phyloP scores from a whole-genome alignment of 2,113 vertebrate genomes.

The Seriola aureovittata region DNA sequence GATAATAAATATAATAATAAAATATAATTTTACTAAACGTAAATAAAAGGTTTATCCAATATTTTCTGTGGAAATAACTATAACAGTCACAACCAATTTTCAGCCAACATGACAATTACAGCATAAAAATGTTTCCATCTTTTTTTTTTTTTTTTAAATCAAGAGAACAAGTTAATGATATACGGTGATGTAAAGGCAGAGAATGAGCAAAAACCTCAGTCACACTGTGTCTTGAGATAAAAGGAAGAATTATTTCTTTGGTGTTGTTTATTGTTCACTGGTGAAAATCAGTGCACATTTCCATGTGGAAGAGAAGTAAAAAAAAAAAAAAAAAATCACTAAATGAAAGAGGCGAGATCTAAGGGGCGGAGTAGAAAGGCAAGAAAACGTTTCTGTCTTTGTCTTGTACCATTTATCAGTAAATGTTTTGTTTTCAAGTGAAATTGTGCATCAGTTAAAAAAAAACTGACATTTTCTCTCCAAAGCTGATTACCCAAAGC shows the following conservation, averaged over 20 bases:
- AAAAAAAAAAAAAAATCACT: neutral
- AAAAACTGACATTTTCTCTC: conserved; percentile 21
- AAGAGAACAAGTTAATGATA: neutral
- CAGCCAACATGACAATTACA: neutral
- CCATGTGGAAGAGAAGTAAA: conserved; percentile 24
- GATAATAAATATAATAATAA: no score
- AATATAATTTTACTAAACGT: no score
- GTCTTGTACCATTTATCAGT: conserved; percentile 14
- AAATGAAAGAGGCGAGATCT: conserved; percentile 4
- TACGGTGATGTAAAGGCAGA: neutral
- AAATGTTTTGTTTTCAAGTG: conserved; percentile 25
- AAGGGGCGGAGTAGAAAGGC: conserved; percentile 4
- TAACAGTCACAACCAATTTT: neutral
- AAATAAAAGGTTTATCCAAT: neutral
- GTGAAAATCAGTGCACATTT: conserved; percentile 38
- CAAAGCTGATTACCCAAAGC: neutral
- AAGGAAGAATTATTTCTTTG: conserved; percentile 2
- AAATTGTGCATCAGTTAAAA: conserved; percentile 17
- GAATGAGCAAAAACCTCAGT: neutral
- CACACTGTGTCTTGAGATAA: conserved; percentile 1
- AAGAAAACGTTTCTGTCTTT: neutral
- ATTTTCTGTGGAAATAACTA: neutral
- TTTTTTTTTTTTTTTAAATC: neutral
- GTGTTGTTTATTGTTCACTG: conserved; percentile 21
- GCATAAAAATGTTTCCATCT: neutral